Base-by-base conservation (phyloP, 2,797 vertebrate genomes). In the Eleutherodactylus coqui region DNA sequence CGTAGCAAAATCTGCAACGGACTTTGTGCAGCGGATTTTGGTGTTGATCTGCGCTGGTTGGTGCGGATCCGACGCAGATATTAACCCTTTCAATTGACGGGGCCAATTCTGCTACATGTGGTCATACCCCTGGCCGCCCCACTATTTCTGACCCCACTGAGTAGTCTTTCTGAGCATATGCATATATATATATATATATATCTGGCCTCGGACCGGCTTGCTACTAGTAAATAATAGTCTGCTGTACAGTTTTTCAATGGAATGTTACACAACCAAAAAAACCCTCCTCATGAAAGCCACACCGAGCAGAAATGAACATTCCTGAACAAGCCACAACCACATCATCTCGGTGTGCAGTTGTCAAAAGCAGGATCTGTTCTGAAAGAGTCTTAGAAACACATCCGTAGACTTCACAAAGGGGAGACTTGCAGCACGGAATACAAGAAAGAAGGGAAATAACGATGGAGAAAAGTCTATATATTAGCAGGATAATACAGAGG, bases 301-400 rank as follows among this genome's bases (percentile, higher is more conserved):
- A 36, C 0, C 32, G 0, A 27, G 21, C 4, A 47, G 19, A 75
- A 49, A 75, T 19, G 27, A 49, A 75, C 43, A 75, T 75, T 75
- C 43, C 45, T 51, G 73, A 47, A 51, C 73, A 49, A 75, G 73
- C 73, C 73, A 34, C 45, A 49, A 51, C 73, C 73, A 75, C 24
- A 47, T 47, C 27, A 27, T 4, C 10, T 14, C 41, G 6, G n/a
- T 3, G 24, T 27, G 13, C 1, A 45, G 45, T 5, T 75, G 43
- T 34, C 73, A 49, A 75, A 75, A 75, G 29, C 43, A 3, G 45
- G 32, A 34, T 32, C 27, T 51, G 73, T 4, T 32, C 5, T 34
- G 43, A 32, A 75, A 75, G 17, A 9, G 14, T 9, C 24, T 73
- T 45, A 4, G 8, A 69, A 3, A 41, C 8, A 34, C 67, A 13